Base-by-base conservation (phyloP, 1,140 invertebrate species). In the Hylyphantes graminicola region DNA sequence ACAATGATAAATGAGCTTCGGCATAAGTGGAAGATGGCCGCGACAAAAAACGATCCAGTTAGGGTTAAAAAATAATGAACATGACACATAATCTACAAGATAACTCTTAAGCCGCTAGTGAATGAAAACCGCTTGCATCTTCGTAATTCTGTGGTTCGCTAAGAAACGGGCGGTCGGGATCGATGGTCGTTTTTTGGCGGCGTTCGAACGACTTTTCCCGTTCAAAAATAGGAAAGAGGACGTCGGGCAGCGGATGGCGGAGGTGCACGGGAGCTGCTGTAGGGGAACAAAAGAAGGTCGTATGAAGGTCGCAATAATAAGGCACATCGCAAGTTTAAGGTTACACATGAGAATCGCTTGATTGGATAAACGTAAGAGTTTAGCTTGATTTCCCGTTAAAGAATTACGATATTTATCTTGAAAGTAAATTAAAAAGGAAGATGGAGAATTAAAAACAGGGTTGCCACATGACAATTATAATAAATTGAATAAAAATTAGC, bases 181-280 rank as follows among this genome's bases (percentile, higher is more conserved):
- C 15, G 51, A 68, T 10, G 13, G 65, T 68, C 65, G 65, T 11
- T 70, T 70, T 70, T 70, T 17, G 50, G 21, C 50, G 55, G 48
- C 64, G 53, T 72, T 70, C 80, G 80, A 83, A 65, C 63, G 51
- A 48, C 65, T 59, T n/a, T 15, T 73, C 15, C 17, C 65, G 74
- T 81, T 83, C 79, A 83, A 83, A 83, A 83, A 83, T 83, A 83
- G 51, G 80, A 55, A 19, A 61, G 80, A 35, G 35, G 35, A 12
- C 80, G 80, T 65, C 80, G 61, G 48, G 80, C 67, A 6, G 80
- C 59, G 21, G 80, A 67, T 9, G 61, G 72, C 48, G 80, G 80
- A 21, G 70, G 80, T 15, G 50, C 80, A 63, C 70, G 59, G 70
- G 59, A 65, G 61, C 59, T 75, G 70, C 80, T 83, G 72, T 65